These are phyloP conservation scores for Cynopterus sphinx DNA, from an alignment of 2,797 vertebrate species.

Conservation along the genomic window DNA sequence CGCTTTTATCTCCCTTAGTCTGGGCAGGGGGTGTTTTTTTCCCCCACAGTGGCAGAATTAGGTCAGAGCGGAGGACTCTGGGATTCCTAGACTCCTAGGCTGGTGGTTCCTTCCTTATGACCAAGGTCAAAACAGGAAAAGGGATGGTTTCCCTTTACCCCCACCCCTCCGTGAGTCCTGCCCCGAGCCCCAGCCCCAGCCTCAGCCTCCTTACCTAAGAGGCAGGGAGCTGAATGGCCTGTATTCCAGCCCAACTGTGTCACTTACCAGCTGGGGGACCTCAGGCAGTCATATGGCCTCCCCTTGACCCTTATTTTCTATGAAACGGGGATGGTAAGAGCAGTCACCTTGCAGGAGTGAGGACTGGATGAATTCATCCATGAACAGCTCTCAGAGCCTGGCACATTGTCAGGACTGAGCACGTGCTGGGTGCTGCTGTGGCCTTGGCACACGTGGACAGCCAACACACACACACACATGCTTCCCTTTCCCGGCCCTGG, in stretches of 20 bases:
- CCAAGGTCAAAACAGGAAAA: background rate
- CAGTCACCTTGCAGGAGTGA: background rate
- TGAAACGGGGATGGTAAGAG: background rate
- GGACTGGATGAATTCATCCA: accelerated
- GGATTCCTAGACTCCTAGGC: background rate
- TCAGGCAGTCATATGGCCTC: background rate
- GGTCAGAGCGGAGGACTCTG: background rate
- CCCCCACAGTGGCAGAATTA: background rate
- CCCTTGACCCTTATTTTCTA: background rate
- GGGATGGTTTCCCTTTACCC: background rate
- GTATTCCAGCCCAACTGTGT: background rate
- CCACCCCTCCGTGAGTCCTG: background rate
- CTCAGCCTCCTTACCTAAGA: background rate
- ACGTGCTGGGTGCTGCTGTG: accelerated
- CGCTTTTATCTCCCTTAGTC: background rate
- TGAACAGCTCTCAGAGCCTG: background rate
- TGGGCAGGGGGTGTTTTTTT: background rate
- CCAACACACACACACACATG: background rate
- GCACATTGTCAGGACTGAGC: background rate
- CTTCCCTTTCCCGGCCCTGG: background rate
- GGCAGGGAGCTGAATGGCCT: background rate
- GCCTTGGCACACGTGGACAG: accelerated
- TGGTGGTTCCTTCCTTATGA: background rate
- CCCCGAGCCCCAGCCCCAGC: background rate
- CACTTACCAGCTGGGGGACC: background rate